Base-by-base conservation (phyloP, 2,888 invertebrate species). In the Chrysolina haemoptera region DNA sequence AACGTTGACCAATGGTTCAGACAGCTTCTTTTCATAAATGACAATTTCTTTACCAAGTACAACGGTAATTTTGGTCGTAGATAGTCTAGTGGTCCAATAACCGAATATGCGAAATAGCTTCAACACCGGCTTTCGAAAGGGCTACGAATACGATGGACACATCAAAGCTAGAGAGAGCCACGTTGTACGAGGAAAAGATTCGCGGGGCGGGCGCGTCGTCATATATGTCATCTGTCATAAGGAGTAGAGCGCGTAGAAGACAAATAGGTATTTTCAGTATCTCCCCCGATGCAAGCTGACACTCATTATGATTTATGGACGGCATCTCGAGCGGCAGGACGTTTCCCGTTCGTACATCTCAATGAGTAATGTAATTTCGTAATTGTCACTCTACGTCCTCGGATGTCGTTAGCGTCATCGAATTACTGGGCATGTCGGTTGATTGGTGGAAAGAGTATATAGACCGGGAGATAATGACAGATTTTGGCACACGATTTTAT, bases 341-440 rank as follows among this genome's bases (percentile, higher is more conserved):
- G 82, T 81, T 84, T 83, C 84, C 82, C 86, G 85, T 84, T 85
- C 85, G 85, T 84, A 85, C 85, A 84, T 87, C 85, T 86, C 86
- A 85, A 85, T 86, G 86, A 87, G 85, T 86, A 86, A 86, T 87
- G 86, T 85, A 86, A 87, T 87, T 87, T 86, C 86, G 84, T 87
- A 87, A 87, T 87, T 86, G 86, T 86, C 86, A 86, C 84, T 85
- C n/a, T n/a, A n/a, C 84, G 81, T 84, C 53, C 53, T 84, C 84
- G 81, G 78, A 82, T 82, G 85, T 84, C 85, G 85, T 85, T 85
- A 84, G 82, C 81, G 83, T 84, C 83, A 85, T 86, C 86, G 83
- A 86, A 85, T 86, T 85, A 85, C 85, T 76, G 78, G 76, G 74
- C 80, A 78, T 78, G 80, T 76, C n/a, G n/a, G n/a, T n/a, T n/a